Evolutionary conservation across 2,113 vertebrate species (phyloP).

Genomic region (Crotalus horridus): DNA sequence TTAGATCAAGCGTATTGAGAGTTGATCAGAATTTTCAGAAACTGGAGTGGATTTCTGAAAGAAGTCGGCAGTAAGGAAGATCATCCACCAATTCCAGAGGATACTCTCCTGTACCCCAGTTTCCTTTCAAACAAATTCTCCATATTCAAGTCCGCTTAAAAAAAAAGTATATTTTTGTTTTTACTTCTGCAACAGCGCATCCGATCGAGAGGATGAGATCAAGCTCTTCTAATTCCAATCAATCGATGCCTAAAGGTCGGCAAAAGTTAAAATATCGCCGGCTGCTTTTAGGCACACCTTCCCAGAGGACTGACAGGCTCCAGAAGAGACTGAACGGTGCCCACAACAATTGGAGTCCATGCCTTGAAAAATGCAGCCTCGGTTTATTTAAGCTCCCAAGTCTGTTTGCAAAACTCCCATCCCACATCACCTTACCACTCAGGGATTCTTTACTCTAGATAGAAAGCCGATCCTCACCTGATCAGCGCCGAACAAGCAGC

Average conservation of each 20-base stretch:
- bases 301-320: background rate
- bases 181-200: background rate
- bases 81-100: background rate
- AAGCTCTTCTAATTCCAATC: background rate
- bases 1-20: background rate
- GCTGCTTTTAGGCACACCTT: background rate
- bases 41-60: background rate
- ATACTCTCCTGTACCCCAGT: background rate
- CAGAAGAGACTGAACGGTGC: background rate
- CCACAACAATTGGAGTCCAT: background rate
- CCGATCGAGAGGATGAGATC: background rate
- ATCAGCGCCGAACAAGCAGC: constrained; percentile 46
- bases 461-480: constrained; percentile 39
- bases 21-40: background rate
- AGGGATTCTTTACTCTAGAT: background rate
- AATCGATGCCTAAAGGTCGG: background rate
- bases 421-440: background rate
- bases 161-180: background rate
- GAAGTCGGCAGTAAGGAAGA: background rate
- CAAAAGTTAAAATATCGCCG: background rate
- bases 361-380: background rate
- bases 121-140: too few species aligned
- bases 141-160: too few species aligned
- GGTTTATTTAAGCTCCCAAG: background rate
- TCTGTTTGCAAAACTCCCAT: background rate